These are phyloP conservation scores for Dermatemys mawii DNA, from an alignment of 2,113 vertebrate species.

Conservation along the genomic window DNA sequence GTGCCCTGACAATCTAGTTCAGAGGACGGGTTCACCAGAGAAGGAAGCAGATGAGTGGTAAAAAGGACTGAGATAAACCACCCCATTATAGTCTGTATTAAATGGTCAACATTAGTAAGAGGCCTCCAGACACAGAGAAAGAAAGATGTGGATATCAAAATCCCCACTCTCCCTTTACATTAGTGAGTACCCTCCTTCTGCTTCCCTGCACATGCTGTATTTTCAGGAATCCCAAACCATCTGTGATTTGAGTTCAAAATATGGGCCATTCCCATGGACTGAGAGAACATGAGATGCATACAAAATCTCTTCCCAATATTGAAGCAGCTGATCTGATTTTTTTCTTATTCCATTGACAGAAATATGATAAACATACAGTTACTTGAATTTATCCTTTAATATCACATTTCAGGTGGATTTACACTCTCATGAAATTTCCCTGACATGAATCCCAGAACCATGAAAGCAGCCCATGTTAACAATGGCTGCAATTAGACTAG, in stretches of 20 bases:
- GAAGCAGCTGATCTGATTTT: constrained; percentile 29
- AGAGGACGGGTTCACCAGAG: background rate
- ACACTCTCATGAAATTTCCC: constrained; percentile 66
- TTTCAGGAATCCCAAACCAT: background rate
- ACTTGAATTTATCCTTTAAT: constrained; percentile 64
- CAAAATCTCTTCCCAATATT: constrained; percentile 28
- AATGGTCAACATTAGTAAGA: background rate
- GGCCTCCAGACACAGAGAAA: background rate
- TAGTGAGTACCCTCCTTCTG: background rate
- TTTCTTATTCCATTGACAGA: constrained; percentile 60
- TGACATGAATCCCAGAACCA: constrained; percentile 19
- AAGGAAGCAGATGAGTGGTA: background rate
- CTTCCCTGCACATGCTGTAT: background rate
- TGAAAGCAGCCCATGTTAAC: constrained; percentile 45
- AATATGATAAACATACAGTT: constrained; percentile 73
- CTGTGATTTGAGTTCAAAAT: constrained; percentile 33
- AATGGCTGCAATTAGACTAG: constrained; percentile 66
- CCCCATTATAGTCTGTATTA: background rate
- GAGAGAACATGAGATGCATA: background rate
- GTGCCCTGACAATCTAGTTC: background rate
- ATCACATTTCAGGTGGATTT: constrained; percentile 67
- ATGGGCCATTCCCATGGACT: background rate
- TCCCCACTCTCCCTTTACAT: background rate
- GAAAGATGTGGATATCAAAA: background rate
- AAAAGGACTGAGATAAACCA: background rate